phyloP scores from a whole-genome alignment of 2,797 vertebrate species.

The Falco novaeseelandiae region DNA sequence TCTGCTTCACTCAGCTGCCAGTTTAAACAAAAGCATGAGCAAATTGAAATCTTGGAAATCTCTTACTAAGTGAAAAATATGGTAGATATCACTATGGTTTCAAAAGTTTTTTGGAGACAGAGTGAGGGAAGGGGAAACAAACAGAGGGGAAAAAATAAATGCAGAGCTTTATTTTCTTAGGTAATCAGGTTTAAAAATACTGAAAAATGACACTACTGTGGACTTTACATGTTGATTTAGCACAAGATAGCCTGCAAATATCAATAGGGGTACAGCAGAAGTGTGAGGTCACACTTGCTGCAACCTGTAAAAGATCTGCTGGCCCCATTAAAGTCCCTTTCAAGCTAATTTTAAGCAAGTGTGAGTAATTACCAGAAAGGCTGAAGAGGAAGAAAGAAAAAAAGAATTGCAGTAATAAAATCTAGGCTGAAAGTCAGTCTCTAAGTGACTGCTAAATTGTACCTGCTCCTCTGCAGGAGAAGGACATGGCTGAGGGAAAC shows the following conservation, averaged over 20 bases:
- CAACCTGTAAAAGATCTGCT: background rate
- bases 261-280: background rate
- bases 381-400: background rate
- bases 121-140: background rate
- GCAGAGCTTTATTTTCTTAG: background rate
- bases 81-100: background rate
- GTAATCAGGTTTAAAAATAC: background rate
- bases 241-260: background rate
- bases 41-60: background rate
- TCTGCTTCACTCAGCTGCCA: background rate
- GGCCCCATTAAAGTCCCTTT: background rate
- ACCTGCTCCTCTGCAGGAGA: background rate
- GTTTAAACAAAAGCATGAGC: background rate
- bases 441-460: background rate
- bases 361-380: background rate
- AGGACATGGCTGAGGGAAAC: background rate
- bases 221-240: background rate
- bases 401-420: background rate
- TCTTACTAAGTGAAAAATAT: background rate
- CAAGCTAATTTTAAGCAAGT: background rate
- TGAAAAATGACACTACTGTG: background rate
- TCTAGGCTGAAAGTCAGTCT: background rate
- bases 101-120: background rate
- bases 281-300: background rate
- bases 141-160: background rate